Evolutionary conservation across 2,888 invertebrate species (phyloP), one percentile per base, ranked within the genome.

Genomic region (Drosophila silvestris): DNA sequence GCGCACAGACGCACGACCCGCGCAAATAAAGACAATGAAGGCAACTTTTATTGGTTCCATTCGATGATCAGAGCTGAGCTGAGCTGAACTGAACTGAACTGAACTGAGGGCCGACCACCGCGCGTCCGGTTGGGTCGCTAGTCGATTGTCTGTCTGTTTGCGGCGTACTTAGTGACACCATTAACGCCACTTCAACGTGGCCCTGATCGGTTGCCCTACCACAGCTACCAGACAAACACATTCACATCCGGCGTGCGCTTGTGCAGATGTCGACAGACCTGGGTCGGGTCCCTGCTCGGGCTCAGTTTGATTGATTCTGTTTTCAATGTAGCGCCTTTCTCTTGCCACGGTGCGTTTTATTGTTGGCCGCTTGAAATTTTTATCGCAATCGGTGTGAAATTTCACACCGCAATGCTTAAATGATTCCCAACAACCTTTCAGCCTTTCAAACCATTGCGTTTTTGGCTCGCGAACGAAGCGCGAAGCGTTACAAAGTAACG

Each of bases 401-500:
- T 93, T 93, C 93, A 92, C 93, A 93, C 93, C 92, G 90, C 87
- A 91, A 90, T 91, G 92, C 91, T 90, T 91, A 90, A 92, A 91
- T 92, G 91, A 91, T 91, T 92, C 84, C 86, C 74, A 74, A 64
- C 69, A 56, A 70, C 72, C 62, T 67, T 62, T 59, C 58, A 56
- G 47, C 59, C 60, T 61, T 62, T 52, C 59, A 51, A 54, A 44
- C 60, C 37, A 39, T 67, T 37, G 52, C 37, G 33, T 62, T 63
- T 73, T 73, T 59, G 76, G 83, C 66, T 67, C 57, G 83, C 75
- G 64, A 67, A 65, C 60, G 50, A 69, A 59, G 66, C 50, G 61
- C 57, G 59, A 47, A 47, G 47, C 16, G 26, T 26, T 47, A 1
- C 57, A 62, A 52, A 57, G 14, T 16, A 56, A 28, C 47, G 3